phyloP scores from a whole-genome alignment of 2,888 invertebrate genomes.

The Tortricodes alternella region DNA sequence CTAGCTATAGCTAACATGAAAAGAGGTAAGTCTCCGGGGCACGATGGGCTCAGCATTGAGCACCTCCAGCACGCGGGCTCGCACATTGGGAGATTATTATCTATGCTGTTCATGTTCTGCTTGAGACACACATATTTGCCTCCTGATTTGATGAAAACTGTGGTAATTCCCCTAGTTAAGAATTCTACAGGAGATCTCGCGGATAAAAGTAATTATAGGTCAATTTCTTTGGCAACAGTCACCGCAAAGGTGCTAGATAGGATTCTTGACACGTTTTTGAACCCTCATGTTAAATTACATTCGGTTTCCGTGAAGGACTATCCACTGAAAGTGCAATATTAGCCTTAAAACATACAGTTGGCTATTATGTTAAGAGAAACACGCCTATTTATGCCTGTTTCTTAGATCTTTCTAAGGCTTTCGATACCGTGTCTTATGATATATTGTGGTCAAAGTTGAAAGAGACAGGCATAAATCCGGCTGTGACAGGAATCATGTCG shows the following conservation, averaged over 20 bases:
- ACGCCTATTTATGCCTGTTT: background rate
- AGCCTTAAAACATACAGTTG: background rate
- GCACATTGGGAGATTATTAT: background rate
- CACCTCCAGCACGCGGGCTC: background rate
- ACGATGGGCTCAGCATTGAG: slow-evolving; percentile 2
- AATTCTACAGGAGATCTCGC: background rate
- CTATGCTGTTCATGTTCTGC: background rate
- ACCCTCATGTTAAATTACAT: background rate
- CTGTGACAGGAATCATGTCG: no score
- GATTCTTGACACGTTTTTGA: background rate
- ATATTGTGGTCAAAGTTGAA: no score
- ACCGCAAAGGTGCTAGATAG: background rate
- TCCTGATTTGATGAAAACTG: background rate
- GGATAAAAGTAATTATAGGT: background rate
- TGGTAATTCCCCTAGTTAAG: background rate
- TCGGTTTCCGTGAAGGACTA: background rate
- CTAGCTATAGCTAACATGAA: background rate
- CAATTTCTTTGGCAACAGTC: background rate
- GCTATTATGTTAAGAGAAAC: background rate
- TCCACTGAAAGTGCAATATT: slow-evolving; percentile 1
- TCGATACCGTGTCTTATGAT: no score
- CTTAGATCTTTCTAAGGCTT: no score
- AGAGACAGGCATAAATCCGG: no score
- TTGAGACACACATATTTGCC: background rate
- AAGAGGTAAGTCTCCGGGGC: background rate